Percentiles rank a stretch among this genome's conserved stretches.
Evolutionary conservation across 2,888 invertebrate species (phyloP).

Genomic region (Microplitis deprimator): DNA sequence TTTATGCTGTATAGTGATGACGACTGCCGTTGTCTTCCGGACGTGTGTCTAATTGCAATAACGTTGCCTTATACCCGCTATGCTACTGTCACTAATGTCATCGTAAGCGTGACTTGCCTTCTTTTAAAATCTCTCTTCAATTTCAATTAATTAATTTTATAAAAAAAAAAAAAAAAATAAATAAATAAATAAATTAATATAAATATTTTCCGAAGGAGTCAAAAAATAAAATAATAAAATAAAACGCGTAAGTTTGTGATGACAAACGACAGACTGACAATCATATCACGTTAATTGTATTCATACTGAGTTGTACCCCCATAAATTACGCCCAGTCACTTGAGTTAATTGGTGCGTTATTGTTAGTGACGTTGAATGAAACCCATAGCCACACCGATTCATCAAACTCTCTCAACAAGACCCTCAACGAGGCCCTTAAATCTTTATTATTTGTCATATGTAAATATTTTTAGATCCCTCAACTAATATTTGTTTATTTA

Average conservation of each 20-base stretch:
- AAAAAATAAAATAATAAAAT: conserved; percentile 32
- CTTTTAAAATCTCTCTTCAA: neutral
- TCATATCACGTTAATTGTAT: conserved; percentile 21
- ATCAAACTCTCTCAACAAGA: neutral
- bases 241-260: conserved; percentile 34
- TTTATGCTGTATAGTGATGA: conserved; percentile 42
- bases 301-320: neutral
- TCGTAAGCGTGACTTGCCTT: conserved; percentile 22
- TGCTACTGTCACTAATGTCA: conserved; percentile 42
- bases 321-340: conserved; percentile 61
- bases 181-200: conserved; percentile 52
- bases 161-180: conserved; percentile 26
- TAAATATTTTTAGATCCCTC: neutral
- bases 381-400: conserved; percentile 7
- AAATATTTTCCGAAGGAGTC: neutral
- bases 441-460: neutral
- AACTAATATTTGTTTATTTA: too few relatives aligned
- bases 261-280: conserved; percentile 17
- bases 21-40: conserved; percentile 36
- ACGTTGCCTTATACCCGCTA: conserved; percentile 36
- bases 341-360: conserved; percentile 64
- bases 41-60: conserved; percentile 51
- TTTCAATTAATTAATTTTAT: conserved; percentile 20
- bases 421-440: neutral
- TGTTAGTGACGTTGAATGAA: conserved; percentile 12